These are phyloP conservation scores for Taeniopygia guttata DNA, from an alignment of 2,797 vertebrate species.

Conservation along the genomic window DNA sequence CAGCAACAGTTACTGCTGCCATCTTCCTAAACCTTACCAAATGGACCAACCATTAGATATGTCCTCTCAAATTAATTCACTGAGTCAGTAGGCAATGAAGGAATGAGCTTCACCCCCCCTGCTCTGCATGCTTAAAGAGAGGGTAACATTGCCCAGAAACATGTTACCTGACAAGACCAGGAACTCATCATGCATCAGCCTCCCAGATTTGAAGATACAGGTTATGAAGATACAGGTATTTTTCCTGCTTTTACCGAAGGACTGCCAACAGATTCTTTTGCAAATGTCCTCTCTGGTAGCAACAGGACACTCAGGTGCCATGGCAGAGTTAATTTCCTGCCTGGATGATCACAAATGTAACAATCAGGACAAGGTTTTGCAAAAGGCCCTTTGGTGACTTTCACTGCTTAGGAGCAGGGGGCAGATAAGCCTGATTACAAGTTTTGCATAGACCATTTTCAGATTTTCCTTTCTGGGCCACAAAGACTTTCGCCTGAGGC, in stretches of 20 bases:
- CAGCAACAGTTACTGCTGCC: not conserved
- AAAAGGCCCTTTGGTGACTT: not conserved
- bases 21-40: not conserved
- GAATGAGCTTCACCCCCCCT: not conserved
- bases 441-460: not conserved
- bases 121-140: not conserved
- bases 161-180: not conserved
- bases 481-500: constrained; percentile 27
- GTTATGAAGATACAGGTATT: not conserved
- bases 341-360: not conserved
- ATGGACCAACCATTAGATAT: not conserved
- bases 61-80: not conserved
- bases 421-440: not conserved
- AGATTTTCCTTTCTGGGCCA: constrained; percentile 8
- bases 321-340: not conserved
- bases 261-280: not conserved
- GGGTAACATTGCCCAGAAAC: not conserved
- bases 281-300: not conserved
- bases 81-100: not conserved
- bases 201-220: not conserved
- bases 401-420: not conserved
- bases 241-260: not conserved
- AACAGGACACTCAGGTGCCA: not conserved
- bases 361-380: not conserved
- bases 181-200: not conserved